phyloP scores from a whole-genome alignment of 2,888 invertebrate genomes.

The Hydrotaea cyrtoneurina region DNA sequence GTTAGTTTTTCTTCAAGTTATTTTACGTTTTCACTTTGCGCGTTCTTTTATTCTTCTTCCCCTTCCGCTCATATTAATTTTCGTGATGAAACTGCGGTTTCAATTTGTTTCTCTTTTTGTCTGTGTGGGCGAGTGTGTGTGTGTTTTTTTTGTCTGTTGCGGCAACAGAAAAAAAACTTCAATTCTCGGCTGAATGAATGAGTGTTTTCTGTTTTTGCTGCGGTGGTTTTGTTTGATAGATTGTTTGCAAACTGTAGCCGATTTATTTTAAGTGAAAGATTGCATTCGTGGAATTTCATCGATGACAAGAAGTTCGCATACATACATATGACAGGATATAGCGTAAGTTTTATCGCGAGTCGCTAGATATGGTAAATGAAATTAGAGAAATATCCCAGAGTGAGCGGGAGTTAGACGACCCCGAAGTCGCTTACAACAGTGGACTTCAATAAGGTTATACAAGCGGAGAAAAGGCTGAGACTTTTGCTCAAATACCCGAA shows the following conservation, averaged over 20 bases:
- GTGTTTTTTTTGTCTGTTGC: background rate
- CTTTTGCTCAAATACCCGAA: too few relatives aligned
- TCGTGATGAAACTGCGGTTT: constrained; percentile 61
- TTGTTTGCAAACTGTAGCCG: constrained; percentile 55
- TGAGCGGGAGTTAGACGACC: too few relatives aligned
- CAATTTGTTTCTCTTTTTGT: constrained; percentile 53
- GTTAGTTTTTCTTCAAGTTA: background rate
- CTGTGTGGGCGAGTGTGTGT: too few relatives aligned
- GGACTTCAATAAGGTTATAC: too few relatives aligned
- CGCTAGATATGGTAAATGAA: too few relatives aligned
- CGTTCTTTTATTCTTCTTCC: background rate
- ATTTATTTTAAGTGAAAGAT: constrained; percentile 18
- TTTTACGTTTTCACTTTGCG: constrained; percentile 12
- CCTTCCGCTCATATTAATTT: constrained; percentile 51
- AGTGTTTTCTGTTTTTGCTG: constrained; percentile 56
- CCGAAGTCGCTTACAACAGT: too few relatives aligned
- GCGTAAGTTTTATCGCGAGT: too few relatives aligned
- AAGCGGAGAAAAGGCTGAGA: too few relatives aligned
- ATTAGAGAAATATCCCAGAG: too few relatives aligned
- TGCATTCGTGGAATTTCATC: background rate
- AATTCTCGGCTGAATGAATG: constrained; percentile 56
- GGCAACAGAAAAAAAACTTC: constrained; percentile 43
- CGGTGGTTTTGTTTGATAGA: constrained; percentile 52
- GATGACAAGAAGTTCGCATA: background rate
- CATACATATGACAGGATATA: too few relatives aligned